Conservation (phyloP, 1,140 invertebrate genomes). For the Pogonus chalceus region DNA sequence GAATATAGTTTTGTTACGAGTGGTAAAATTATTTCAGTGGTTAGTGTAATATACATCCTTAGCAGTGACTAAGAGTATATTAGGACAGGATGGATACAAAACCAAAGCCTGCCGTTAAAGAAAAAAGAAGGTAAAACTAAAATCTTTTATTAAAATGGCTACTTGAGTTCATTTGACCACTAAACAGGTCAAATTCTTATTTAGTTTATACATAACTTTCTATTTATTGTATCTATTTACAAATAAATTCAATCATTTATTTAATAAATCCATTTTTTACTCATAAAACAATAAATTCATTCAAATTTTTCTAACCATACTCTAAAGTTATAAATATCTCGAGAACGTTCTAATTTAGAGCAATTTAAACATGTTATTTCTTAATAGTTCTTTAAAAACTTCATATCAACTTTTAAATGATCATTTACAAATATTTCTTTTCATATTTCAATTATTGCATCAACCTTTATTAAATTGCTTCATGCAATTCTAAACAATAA, state of each 20-base stretch:
- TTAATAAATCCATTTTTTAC: too few relatives aligned
- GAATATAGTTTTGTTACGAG: conserved; percentile 3
- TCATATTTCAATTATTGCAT: too few relatives aligned
- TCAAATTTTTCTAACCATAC: conserved; percentile 47
- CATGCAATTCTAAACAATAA: too few relatives aligned
- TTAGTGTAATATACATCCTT: conserved; percentile 23
- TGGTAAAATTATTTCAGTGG: conserved; percentile 8
- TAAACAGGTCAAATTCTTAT: conserved; percentile 4
- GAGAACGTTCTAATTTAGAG: conserved; percentile 48
- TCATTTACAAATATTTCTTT: too few relatives aligned
- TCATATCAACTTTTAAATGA: too few relatives aligned
- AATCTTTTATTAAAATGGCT: conserved; percentile 1
- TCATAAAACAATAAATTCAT: conserved; percentile 57
- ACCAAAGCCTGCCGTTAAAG: conserved; percentile 20
- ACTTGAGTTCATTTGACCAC: not conserved
- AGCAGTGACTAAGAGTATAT: conserved; percentile 27
- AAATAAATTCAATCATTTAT: too few relatives aligned
- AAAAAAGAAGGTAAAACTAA: conserved; percentile 25
- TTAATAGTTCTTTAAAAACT: too few relatives aligned
- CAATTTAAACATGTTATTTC: too few relatives aligned
- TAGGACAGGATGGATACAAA: conserved; percentile 21
- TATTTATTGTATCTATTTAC: too few relatives aligned
- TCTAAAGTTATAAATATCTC: conserved; percentile 52
- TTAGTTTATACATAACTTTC: too few relatives aligned
- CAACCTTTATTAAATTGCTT: too few relatives aligned